A percentile compares a stretch with the other conserved stretches of the same genome.
These are phyloP conservation scores for Megaptera novaeangliae DNA, from an alignment of 2,113 vertebrate genomes.

Conservation along the genomic window DNA sequence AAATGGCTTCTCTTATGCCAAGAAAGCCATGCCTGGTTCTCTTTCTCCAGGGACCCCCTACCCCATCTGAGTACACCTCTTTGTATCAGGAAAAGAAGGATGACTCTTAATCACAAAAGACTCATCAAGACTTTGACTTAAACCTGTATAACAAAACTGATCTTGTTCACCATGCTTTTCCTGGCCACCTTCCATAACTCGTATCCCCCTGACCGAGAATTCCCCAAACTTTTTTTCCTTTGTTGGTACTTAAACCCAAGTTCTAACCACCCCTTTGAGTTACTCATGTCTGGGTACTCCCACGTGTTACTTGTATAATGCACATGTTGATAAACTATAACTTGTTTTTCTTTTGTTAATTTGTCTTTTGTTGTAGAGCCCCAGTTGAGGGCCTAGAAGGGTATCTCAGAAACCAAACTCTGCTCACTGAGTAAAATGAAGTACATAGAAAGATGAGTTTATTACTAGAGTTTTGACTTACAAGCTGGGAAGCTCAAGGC, in stretches of 20 bases:
- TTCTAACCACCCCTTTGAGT: neutral
- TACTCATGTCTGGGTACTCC: neutral
- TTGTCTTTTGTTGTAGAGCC: neutral
- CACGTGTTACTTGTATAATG: neutral
- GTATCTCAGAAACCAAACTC: neutral
- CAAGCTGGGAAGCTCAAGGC: neutral
- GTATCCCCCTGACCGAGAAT: neutral
- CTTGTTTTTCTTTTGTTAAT: neutral
- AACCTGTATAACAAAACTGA: neutral
- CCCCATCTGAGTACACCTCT: neutral
- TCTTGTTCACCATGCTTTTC: neutral
- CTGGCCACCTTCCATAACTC: neutral
- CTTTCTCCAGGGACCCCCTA: too few species aligned
- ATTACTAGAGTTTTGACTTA: neutral
- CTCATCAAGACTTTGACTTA: neutral
- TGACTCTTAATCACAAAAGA: neutral
- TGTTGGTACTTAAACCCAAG: neutral
- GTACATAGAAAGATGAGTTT: neutral
- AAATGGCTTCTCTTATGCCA: too few species aligned
- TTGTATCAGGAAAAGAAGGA: neutral
- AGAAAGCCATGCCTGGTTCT: too few species aligned
- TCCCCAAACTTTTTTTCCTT: neutral
- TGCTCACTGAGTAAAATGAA: neutral
- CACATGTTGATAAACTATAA: neutral
- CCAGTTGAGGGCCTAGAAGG: neutral